These are phyloP conservation scores for Oscarella lobularis DNA, from an alignment of 37 sponge, comb jelly and placozoan genomes.

Conservation along the genomic window DNA sequence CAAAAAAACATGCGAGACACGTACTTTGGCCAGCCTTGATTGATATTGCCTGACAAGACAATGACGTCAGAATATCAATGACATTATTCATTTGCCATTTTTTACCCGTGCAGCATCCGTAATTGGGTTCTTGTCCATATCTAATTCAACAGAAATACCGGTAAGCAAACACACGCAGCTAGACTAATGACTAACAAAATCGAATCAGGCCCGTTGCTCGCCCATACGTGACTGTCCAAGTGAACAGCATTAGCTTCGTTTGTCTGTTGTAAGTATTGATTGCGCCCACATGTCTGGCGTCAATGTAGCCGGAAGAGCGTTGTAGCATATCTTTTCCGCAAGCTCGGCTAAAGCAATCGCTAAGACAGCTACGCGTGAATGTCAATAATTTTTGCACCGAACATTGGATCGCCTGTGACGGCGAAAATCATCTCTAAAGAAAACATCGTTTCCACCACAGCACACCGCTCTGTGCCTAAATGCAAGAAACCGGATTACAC, in stretches of 20 bases:
- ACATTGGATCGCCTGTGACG: constrained; percentile 43
- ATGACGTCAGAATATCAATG: too few relatives aligned
- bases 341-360: constrained; percentile 48
- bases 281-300: constrained; percentile 77
- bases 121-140: constrained; percentile 59
- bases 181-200: too few relatives aligned
- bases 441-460: constrained; percentile 64
- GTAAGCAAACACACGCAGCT: too few relatives aligned
- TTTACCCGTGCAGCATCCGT: constrained; percentile 65
- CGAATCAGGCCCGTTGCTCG: constrained; percentile 50
- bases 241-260: constrained; percentile 52
- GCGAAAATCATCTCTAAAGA: constrained; percentile 41
- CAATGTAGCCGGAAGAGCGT: constrained; percentile 67
- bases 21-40: constrained; percentile 77
- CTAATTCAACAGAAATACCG: too few relatives aligned
- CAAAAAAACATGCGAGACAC: constrained; percentile 25
- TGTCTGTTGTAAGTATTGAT: constrained; percentile 62
- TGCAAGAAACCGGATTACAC: too few relatives aligned
- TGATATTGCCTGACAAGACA: constrained; percentile 41
- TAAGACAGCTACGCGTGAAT: too few relatives aligned
- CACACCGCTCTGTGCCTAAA: constrained; percentile 55
- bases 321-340: constrained; percentile 52
- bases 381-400: too few relatives aligned
- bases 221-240: constrained; percentile 37
- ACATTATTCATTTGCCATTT: too few relatives aligned